Evolutionary conservation across 2,888 invertebrate genomes (phyloP).

Genomic region (Nomada flava): DNA sequence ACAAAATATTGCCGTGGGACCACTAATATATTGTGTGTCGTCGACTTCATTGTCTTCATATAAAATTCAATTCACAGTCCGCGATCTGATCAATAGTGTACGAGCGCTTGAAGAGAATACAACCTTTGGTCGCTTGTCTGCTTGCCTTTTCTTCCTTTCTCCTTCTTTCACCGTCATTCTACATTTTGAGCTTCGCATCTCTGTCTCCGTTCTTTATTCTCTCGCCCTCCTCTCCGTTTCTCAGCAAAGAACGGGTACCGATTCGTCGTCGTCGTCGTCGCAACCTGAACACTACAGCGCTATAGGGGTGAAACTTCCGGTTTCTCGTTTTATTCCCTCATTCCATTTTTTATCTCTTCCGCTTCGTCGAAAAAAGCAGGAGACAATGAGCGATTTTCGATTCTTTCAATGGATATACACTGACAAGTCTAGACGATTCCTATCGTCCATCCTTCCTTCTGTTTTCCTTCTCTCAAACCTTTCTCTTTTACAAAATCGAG

Average conservation of each 20-base stretch:
- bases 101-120: conserved; percentile 61
- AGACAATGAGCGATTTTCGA: conserved; percentile 53
- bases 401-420: conserved; percentile 68
- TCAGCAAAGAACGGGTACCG: conserved; percentile 55
- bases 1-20: conserved; percentile 83
- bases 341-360: conserved; percentile 7
- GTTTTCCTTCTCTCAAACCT: not conserved
- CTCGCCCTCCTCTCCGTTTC: conserved; percentile 6
- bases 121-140: conserved; percentile 31
- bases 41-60: conserved; percentile 73
- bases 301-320: conserved; percentile 8
- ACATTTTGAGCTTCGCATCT: not conserved
- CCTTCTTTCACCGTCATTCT: not conserved
- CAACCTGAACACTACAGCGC: conserved; percentile 83
- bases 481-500: conserved; percentile 36
- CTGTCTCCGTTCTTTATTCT: not conserved
- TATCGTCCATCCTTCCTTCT: conserved; percentile 18
- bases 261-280: conserved; percentile 72
- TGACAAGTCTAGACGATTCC: conserved; percentile 57
- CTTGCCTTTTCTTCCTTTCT: conserved; percentile 5
- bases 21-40: conserved; percentile 69
- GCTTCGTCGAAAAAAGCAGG: conserved; percentile 52
- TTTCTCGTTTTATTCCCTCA: conserved; percentile 8
- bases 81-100: conserved; percentile 76
- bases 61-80: conserved; percentile 81